Conservation (phyloP, 1,140 invertebrate genomes). For the Wasmannia auropunctata region DNA sequence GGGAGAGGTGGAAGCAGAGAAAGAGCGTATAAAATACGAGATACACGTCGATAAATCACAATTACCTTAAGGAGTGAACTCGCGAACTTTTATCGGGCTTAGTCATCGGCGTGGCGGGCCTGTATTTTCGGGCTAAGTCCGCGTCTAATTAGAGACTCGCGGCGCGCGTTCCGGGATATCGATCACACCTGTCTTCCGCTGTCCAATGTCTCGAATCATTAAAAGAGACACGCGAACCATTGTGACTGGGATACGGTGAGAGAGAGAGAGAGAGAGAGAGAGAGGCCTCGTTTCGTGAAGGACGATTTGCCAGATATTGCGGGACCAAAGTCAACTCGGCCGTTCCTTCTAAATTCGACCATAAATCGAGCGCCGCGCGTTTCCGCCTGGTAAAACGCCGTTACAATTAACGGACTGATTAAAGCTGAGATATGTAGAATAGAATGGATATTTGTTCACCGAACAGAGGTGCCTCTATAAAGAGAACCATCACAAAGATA, state of each 20-base stretch:
- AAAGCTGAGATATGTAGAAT: neutral
- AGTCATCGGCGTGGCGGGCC: slow-evolving; percentile 10
- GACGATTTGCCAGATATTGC: slow-evolving; percentile 51
- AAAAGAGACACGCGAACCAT: slow-evolving; percentile 65
- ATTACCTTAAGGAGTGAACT: slow-evolving; percentile 37
- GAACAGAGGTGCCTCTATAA: neutral
- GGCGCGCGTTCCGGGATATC: slow-evolving; percentile 42
- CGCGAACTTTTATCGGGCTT: slow-evolving; percentile 36
- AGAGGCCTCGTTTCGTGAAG: slow-evolving; percentile 33
- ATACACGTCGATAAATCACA: slow-evolving; percentile 46
- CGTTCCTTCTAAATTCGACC: slow-evolving; percentile 8
- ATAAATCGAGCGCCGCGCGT: neutral
- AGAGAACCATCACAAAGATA: neutral
- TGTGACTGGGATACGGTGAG: slow-evolving; percentile 62
- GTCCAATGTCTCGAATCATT: slow-evolving; percentile 71
- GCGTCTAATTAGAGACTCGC: slow-evolving; percentile 60
- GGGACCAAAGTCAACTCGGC: neutral
- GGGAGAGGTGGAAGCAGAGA: no score
- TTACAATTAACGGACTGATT: slow-evolving; percentile 18
- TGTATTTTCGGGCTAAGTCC: slow-evolving; percentile 37
- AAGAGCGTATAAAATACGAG: neutral
- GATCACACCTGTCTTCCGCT: slow-evolving; percentile 68
- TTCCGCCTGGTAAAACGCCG: neutral
- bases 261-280: slow-evolving; percentile 40
- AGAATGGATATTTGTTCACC: neutral